A percentile compares a stretch with the other conserved stretches of the same genome.
Conservation (phyloP, 37 sponge, comb jelly and placozoan species). For the Beroe forskalii region DNA sequence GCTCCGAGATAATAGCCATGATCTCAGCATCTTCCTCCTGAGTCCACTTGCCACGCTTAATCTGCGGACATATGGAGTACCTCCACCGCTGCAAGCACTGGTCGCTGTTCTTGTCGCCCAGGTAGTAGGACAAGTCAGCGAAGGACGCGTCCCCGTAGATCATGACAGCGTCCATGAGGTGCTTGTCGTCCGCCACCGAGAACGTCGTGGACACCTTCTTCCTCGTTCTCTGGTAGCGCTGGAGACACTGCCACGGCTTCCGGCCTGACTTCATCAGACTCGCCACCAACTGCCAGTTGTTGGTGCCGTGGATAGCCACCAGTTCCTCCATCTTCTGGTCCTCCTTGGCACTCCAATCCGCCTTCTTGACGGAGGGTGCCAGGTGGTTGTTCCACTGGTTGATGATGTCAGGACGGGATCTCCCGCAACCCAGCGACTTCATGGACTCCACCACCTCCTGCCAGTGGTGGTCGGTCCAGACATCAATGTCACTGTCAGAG, state of each 20-base stretch:
- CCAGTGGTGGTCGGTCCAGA: slow-evolving; percentile 2
- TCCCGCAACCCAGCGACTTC: not conserved
- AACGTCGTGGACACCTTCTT: not conserved
- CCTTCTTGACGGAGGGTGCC: not conserved
- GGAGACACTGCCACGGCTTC: slow-evolving; percentile 56
- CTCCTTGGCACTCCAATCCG: not conserved
- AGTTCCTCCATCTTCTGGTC: not conserved
- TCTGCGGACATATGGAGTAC: slow-evolving; percentile 47
- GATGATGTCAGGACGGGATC: not conserved
- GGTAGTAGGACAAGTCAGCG: slow-evolving; percentile 27
- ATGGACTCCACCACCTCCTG: slow-evolving; percentile 50
- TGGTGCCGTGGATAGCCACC: not conserved
- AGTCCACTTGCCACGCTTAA: slow-evolving; percentile 55
- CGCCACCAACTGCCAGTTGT: slow-evolving; percentile 1
- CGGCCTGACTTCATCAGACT: not conserved
- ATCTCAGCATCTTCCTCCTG: slow-evolving; percentile 24
- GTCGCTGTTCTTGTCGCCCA: slow-evolving; percentile 60
- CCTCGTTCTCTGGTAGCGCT: not conserved
- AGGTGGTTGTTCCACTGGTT: slow-evolving; percentile 57
- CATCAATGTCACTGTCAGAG: not conserved
- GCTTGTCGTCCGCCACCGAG: slow-evolving; percentile 21
- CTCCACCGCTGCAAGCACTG: slow-evolving; percentile 56
- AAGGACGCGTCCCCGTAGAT: slow-evolving; percentile 53
- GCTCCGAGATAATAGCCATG: slow-evolving; percentile 7
- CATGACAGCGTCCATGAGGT: slow-evolving; percentile 12